phyloP scores from a whole-genome alignment of 2,113 vertebrate genomes.

The Notiomystis cincta region DNA sequence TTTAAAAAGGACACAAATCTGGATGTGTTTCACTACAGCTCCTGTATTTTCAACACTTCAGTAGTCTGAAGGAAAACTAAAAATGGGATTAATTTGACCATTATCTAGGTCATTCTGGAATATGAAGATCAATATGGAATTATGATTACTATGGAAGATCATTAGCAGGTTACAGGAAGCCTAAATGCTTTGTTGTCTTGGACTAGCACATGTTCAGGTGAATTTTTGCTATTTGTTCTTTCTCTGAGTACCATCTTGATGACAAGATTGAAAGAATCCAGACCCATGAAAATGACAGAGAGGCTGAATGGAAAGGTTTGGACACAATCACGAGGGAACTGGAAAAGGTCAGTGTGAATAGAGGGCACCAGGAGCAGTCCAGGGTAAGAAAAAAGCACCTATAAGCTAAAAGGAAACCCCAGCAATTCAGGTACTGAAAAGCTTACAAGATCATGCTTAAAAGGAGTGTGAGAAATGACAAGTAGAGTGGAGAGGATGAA shows the following conservation, averaged over 20 bases:
- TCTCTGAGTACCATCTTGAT: not conserved
- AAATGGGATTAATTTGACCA: not conserved
- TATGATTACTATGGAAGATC: not conserved
- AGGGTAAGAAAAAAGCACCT: slow-evolving; percentile 15
- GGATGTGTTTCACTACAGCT: not conserved
- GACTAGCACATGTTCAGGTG: not conserved
- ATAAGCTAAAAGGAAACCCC: not conserved
- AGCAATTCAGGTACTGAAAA: not conserved
- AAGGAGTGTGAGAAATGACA: slow-evolving; percentile 8
- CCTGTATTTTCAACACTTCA: not conserved
- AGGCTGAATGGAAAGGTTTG: not conserved
- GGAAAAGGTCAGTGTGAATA: not conserved
- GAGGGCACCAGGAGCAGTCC: not conserved
- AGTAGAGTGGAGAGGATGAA: not conserved
- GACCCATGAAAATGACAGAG: not conserved
- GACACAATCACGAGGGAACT: slow-evolving; percentile 7
- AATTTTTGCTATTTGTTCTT: not conserved
- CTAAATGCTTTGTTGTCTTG: not conserved
- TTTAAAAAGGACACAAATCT: not conserved
- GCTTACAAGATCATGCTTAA: not conserved
- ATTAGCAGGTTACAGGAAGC: not conserved
- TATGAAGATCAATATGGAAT: not conserved
- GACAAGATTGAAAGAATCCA: not conserved
- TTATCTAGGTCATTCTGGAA: not conserved
- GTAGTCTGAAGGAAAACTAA: not conserved